A percentile compares a stretch with the other conserved stretches of the same genome.
phyloP scores from a whole-genome alignment of 2,113 vertebrate genomes.

The Bagarius yarrelli region DNA sequence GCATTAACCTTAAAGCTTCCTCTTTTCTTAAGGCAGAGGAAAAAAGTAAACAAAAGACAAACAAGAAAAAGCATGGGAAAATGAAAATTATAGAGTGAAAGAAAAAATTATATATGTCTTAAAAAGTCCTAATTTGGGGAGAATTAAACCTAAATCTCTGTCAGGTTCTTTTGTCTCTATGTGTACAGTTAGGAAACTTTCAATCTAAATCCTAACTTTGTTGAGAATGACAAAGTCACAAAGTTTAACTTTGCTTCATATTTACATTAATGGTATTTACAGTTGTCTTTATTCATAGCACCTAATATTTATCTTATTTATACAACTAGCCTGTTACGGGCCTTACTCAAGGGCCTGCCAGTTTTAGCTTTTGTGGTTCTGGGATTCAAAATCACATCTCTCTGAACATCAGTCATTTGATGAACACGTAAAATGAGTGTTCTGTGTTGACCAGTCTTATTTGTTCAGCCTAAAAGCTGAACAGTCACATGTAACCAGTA shows the following conservation, averaged over 20 bases:
- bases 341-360: too few species aligned
- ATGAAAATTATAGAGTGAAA: not conserved
- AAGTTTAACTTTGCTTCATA: not conserved
- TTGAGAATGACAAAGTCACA: not conserved
- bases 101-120: not conserved
- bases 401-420: too few species aligned
- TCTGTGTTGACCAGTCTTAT: not conserved
- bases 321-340: too few species aligned
- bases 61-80: too few species aligned
- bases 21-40: constrained; percentile 54
- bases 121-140: too few species aligned
- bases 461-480: not conserved
- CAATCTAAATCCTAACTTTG: not conserved
- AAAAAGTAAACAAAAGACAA: not conserved
- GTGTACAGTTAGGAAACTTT: not conserved
- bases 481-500: constrained; percentile 14
- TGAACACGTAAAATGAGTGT: too few species aligned
- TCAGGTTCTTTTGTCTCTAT: not conserved
- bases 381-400: too few species aligned
- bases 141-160: not conserved
- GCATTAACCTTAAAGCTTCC: constrained; percentile 58
- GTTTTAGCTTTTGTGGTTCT: too few species aligned
- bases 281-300: too few species aligned
- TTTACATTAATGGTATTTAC: too few species aligned
- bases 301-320: too few species aligned